Evolutionary conservation across 2,888 invertebrate species (phyloP).

Genomic region (Hemaris fuciformis): DNA sequence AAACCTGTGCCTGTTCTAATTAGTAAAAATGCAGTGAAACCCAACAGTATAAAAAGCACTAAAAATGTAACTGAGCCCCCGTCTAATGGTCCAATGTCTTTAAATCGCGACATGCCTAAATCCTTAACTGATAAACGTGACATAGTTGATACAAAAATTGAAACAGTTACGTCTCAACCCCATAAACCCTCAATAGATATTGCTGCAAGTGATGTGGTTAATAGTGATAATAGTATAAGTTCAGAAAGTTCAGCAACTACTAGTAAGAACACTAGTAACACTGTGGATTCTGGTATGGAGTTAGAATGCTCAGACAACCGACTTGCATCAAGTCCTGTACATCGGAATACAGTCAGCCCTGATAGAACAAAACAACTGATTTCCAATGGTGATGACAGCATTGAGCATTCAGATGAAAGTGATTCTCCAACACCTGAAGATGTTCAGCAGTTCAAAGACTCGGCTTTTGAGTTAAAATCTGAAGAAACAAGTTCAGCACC

Average conservation of each 20-base stretch:
- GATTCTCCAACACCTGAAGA: constrained; percentile 55
- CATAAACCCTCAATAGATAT: constrained; percentile 41
- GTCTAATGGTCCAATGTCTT: constrained; percentile 53
- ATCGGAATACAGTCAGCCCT: constrained; percentile 35
- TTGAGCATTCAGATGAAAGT: constrained; percentile 62
- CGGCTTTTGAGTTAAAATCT: constrained; percentile 23
- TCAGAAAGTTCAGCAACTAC: constrained; percentile 47
- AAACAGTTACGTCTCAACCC: constrained; percentile 44
- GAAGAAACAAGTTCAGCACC: constrained; percentile 42
- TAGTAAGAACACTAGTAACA: constrained; percentile 54
- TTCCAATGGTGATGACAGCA: constrained; percentile 64
- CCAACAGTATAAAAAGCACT: constrained; percentile 53
- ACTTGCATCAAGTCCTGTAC: constrained; percentile 41
- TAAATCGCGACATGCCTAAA: constrained; percentile 48
- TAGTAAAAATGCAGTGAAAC: constrained; percentile 67
- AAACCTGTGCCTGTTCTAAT: constrained; percentile 76
- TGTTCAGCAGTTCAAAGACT: constrained; percentile 35
- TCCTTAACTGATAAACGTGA: constrained; percentile 55
- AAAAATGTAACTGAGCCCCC: constrained; percentile 52
- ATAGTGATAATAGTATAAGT: constrained; percentile 56
- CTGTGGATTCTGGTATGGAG: constrained; percentile 55
- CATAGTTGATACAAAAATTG: constrained; percentile 46
- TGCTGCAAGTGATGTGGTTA: constrained; percentile 43
- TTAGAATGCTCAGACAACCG: constrained; percentile 48
- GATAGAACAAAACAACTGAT: constrained; percentile 34